phyloP scores from a whole-genome alignment of 1,140 invertebrate genomes.

The Propsilocerus akamusi region DNA sequence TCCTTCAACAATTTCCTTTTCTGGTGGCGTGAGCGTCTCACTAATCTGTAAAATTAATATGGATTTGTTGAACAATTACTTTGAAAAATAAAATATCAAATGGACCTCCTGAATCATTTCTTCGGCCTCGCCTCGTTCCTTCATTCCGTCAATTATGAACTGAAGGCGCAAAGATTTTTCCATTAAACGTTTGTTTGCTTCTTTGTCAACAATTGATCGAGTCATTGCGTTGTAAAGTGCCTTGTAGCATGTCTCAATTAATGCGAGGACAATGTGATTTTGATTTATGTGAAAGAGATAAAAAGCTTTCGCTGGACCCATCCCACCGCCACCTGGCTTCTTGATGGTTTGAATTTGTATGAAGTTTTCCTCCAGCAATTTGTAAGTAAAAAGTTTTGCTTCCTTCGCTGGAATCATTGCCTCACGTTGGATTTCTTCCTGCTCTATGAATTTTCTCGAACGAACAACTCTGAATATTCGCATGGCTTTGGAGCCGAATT shows the following conservation, averaged over 20 bases:
- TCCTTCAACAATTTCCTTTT: slow-evolving; percentile 43
- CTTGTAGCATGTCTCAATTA: slow-evolving; percentile 56
- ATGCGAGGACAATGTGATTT: slow-evolving; percentile 46
- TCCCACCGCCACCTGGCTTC: slow-evolving; percentile 25
- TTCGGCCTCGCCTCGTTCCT: slow-evolving; percentile 48
- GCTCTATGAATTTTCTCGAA: slow-evolving; percentile 60
- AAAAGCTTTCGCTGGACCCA: slow-evolving; percentile 41
- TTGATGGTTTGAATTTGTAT: slow-evolving; percentile 33
- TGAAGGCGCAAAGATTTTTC: slow-evolving; percentile 73
- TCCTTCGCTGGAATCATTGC: slow-evolving; percentile 81
- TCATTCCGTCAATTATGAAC: slow-evolving; percentile 54
- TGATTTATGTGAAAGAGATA: slow-evolving; percentile 53
- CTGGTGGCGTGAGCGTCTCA: slow-evolving; percentile 59
- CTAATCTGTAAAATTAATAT: slow-evolving; percentile 32
- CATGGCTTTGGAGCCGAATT: slow-evolving; percentile 67
- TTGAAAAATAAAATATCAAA: slow-evolving; percentile 10
- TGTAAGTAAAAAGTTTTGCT: slow-evolving; percentile 65
- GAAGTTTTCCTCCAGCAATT: slow-evolving; percentile 64
- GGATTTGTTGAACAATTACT: slow-evolving; percentile 10
- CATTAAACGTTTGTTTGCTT: slow-evolving; percentile 50
- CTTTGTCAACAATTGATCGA: slow-evolving; percentile 37
- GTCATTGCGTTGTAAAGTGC: slow-evolving; percentile 49
- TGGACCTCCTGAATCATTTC: slow-evolving; percentile 57
- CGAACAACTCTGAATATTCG: slow-evolving; percentile 70
- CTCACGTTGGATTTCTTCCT: slow-evolving; percentile 71